Evolutionary conservation across 2,888 invertebrate genomes (phyloP), one percentile per base, ranked within the genome.

Genomic region (Mamestra brassicae): DNA sequence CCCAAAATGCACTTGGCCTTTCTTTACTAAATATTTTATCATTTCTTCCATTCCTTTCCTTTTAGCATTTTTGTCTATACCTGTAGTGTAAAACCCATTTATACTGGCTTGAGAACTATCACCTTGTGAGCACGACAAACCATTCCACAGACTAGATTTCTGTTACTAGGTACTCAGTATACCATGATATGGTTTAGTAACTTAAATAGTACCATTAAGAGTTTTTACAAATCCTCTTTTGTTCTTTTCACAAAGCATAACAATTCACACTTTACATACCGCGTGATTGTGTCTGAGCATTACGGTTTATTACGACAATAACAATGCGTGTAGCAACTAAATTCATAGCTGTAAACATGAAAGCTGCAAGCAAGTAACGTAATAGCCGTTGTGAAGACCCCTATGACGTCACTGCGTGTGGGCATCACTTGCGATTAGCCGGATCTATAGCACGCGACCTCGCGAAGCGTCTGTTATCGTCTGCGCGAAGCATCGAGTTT

Each of bases 401-500:
- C 66, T 55, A 60, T 87, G 85, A 88, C 85, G 88, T 87, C 85
- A 89, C 38, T 34, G 45, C 63, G 78, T 79, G 81, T 81, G 77
- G 80, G 83, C 80, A 81, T 83, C 76, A 78, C 61, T 70, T 74
- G 72, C 68, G 83, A 83, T 83, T 79, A 85, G 76, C 86, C 78
- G 86, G 76, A 85, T 76, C 78, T 80, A 76, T 73, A 67, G 63
- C 26, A 65, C 66, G 72, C 81, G 81, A 81, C 84, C 84, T 86
- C 83, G 86, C 77, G 71, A 67, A 65, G 61, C 76, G 71, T 77
- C 79, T 79, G 87, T 86, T 87, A 87, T 87, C 86, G 78, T 81
- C 85, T 71, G 74, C 68, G 80, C 74, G 74, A 75, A 78, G 72
- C 66, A 78, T 76, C 74, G 72, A 73, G 66, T 83, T 86, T 78